Conservation (phyloP, 2,113 vertebrate species). For the Sinocyclocheilus maitianheensis region DNA sequence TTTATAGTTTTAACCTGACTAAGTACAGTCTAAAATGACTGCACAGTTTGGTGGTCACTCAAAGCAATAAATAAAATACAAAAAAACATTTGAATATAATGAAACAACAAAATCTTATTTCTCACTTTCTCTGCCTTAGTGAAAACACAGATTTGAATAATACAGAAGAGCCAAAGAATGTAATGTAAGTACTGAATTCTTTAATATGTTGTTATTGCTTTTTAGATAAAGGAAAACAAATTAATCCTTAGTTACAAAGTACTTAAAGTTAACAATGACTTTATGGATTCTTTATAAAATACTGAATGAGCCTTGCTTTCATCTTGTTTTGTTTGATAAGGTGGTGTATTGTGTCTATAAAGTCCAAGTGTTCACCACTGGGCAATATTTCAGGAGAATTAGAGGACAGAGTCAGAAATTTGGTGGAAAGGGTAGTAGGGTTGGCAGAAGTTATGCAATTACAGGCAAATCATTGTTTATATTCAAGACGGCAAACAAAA, state of each 20-base stretch:
- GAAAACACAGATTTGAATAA: not conserved
- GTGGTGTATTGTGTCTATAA: not conserved
- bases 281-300: slow-evolving; percentile 5
- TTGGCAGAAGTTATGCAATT: not conserved
- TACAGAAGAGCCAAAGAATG: not conserved
- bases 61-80: not conserved
- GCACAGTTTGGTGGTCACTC: not conserved
- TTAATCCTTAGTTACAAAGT: not conserved
- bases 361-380: not conserved
- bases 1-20: not conserved
- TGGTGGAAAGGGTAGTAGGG: not conserved
- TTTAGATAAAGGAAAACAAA: not conserved
- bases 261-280: not conserved
- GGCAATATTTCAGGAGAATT: not conserved
- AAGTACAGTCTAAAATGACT: not conserved
- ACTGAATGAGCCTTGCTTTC: not conserved
- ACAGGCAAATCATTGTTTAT: not conserved
- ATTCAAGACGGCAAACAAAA: not conserved
- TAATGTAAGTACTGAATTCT: slow-evolving; percentile 44
- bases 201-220: not conserved
- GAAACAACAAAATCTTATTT: not conserved
- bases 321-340: not conserved
- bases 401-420: not conserved
- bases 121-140: slow-evolving; percentile 16
- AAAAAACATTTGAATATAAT: not conserved